Evolutionary conservation across 1,140 invertebrate species (phyloP).

Genomic region (Hylyphantes graminicola): DNA sequence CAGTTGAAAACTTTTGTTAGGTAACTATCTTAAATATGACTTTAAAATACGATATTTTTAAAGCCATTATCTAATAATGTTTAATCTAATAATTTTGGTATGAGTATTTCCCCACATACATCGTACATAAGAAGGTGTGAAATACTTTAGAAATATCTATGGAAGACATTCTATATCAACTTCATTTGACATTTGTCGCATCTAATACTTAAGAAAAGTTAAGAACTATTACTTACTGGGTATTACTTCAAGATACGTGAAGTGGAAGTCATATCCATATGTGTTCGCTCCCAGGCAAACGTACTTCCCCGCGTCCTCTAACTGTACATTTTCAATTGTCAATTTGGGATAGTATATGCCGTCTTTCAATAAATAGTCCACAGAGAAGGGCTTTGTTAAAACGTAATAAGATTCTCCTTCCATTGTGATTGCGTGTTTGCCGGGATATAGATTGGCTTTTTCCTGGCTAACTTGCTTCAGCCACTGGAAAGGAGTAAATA

Average conservation of each 20-base stretch:
- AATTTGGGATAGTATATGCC: conserved; percentile 64
- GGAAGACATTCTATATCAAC: too few relatives aligned
- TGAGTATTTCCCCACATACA: too few relatives aligned
- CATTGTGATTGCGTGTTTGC: conserved; percentile 19
- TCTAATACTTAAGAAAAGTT: too few relatives aligned
- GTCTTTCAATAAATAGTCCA: conserved; percentile 45
- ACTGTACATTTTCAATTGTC: conserved; percentile 61
- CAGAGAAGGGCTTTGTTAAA: conserved; percentile 19
- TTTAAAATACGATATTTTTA: too few relatives aligned
- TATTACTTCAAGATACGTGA: conserved; percentile 63
- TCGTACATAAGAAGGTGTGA: too few relatives aligned
- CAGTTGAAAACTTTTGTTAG: too few relatives aligned
- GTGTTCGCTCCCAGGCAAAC: conserved; percentile 65
- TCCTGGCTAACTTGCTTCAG: conserved; percentile 49
- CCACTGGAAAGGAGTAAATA: conserved; percentile 53
- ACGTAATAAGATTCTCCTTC: conserved; percentile 58
- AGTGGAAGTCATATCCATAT: conserved; percentile 63
- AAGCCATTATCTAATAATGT: too few relatives aligned
- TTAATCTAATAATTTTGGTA: too few relatives aligned
- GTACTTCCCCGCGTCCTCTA: conserved; percentile 64
- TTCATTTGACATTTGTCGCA: too few relatives aligned
- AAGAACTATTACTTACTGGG: conserved; percentile 61
- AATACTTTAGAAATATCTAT: too few relatives aligned
- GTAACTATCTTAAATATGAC: too few relatives aligned
- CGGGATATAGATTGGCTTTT: not conserved